These are phyloP conservation scores for Cataglyphis rosenhaueri DNA, from an alignment of 2,888 invertebrate genomes.

Conservation along the genomic window DNA sequence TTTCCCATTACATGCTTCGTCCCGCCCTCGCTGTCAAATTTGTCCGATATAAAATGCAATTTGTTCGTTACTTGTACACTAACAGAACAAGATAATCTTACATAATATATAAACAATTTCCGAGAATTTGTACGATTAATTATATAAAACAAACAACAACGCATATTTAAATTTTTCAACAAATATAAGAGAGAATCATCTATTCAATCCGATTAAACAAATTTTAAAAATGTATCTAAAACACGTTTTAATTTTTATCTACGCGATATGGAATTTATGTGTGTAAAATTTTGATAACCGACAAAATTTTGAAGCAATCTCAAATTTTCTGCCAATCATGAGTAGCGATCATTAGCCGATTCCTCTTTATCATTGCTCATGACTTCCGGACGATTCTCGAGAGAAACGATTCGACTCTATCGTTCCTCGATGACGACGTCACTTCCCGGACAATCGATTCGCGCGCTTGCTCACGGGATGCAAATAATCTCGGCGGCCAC, in stretches of 20 bases:
- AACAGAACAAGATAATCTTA: constrained; percentile 18
- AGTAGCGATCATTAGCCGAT: not conserved
- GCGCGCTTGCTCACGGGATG: constrained; percentile 59
- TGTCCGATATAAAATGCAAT: constrained; percentile 27
- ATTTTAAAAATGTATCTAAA: constrained; percentile 8
- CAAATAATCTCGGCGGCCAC: constrained; percentile 65
- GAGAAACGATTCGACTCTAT: constrained; percentile 51
- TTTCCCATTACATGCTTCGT: constrained; percentile 44
- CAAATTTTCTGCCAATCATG: not conserved
- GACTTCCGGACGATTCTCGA: not conserved
- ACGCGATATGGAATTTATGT: not conserved
- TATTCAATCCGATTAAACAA: not conserved
- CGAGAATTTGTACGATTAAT: constrained; percentile 5
- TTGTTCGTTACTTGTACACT: constrained; percentile 24
- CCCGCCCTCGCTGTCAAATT: constrained; percentile 22
- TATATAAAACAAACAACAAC: not conserved
- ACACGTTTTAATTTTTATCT: not conserved
- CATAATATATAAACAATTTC: not conserved
- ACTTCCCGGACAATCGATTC: constrained; percentile 67
- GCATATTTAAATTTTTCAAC: not conserved
- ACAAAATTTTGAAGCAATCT: not conserved
- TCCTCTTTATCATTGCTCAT: not conserved
- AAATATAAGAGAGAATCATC: constrained; percentile 4
- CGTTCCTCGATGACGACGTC: constrained; percentile 58
- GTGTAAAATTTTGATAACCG: not conserved